These are phyloP conservation scores for Drosophila anomelani DNA, from an alignment of 2,888 invertebrate species.

Conservation along the genomic window DNA sequence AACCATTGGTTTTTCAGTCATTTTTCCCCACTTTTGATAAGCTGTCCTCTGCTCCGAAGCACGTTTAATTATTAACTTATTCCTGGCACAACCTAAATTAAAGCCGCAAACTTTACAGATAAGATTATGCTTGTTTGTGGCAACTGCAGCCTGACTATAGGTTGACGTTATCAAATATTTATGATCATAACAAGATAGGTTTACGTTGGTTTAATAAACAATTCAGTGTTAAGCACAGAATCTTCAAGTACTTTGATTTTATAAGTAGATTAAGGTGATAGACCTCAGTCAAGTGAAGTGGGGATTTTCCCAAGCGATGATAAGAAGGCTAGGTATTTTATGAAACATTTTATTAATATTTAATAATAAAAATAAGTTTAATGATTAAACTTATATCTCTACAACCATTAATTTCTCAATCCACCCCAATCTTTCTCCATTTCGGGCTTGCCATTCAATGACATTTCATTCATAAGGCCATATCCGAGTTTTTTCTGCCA, in stretches of 20 bases:
- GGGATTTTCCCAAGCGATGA: neutral
- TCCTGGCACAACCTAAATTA: constrained; percentile 16
- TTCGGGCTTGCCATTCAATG: constrained; percentile 15
- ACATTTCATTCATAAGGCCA: constrained; percentile 46
- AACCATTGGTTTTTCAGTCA: constrained; percentile 17
- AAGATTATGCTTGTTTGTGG: constrained; percentile 16
- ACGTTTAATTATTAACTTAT: constrained; percentile 22
- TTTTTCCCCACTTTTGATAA: constrained; percentile 20
- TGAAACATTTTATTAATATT: too few relatives aligned
- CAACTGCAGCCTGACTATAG: neutral
- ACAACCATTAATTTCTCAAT: neutral
- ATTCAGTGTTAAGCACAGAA: neutral
- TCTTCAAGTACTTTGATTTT: neutral
- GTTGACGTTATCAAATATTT: constrained; percentile 8
- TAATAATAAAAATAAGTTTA: neutral
- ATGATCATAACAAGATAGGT: constrained; percentile 5
- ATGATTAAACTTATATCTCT: neutral
- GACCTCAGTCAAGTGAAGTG: too few relatives aligned
- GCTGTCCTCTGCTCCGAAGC: constrained; percentile 1
- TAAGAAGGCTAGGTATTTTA: neutral
- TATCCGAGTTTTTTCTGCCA: constrained; percentile 38
- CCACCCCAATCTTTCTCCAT: neutral
- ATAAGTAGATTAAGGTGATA: constrained; percentile 6
- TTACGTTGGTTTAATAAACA: neutral
- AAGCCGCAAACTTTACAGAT: constrained; percentile 11